These are phyloP conservation scores for Pterobdella sp. DNA, from an alignment of 2,888 invertebrate genomes.

Conservation along the genomic window DNA sequence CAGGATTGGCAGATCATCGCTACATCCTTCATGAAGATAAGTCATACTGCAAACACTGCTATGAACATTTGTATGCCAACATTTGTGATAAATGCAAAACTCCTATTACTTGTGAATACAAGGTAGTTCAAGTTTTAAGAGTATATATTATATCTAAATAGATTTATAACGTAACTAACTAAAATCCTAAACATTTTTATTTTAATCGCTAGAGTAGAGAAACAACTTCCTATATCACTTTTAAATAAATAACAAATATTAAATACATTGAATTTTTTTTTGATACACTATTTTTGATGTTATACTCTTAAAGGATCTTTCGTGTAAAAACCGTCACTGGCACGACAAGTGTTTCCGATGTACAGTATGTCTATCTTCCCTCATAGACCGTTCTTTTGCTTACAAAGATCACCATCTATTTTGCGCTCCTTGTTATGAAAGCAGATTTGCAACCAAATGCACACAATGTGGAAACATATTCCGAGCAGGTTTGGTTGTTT, in stretches of 20 bases:
- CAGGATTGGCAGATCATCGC: constrained; percentile 27
- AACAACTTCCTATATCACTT: no score
- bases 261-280: no score
- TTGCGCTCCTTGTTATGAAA: constrained; percentile 33
- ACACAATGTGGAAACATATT: constrained; percentile 32
- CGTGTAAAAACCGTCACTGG: constrained; percentile 32
- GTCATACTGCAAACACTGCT: constrained; percentile 32
- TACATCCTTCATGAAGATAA: constrained; percentile 34
- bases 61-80: constrained; percentile 32
- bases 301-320: constrained; percentile 26
- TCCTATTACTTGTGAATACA: constrained; percentile 33
- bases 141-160: not conserved
- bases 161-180: no score
- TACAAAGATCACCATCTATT: constrained; percentile 33
- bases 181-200: no score
- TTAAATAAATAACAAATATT: no score
- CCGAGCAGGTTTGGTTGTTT: constrained; percentile 25
- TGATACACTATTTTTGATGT: no score
- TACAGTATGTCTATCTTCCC: constrained; percentile 24
- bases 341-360: constrained; percentile 34
- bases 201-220: no score
- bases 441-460: constrained; percentile 30
- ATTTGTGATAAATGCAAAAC: constrained; percentile 31
- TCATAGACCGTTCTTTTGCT: constrained; percentile 31
- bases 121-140: constrained; percentile 23